phyloP scores from a whole-genome alignment of 2,888 invertebrate species.

The Serripes groenlandicus region DNA sequence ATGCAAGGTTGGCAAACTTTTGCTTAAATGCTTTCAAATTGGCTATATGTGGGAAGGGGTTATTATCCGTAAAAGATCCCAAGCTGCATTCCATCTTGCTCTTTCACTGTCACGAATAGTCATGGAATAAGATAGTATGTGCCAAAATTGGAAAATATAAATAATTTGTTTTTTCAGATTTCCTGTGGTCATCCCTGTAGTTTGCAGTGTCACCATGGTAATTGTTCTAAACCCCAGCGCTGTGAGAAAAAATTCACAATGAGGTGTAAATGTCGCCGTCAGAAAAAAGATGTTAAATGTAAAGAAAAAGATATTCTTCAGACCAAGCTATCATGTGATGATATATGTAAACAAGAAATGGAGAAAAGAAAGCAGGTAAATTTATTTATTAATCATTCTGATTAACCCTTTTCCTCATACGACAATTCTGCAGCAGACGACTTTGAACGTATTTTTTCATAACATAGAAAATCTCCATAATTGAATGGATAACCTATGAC shows the following conservation, averaged over 20 bases:
- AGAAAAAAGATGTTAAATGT: slow-evolving; percentile 92
- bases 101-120: too few relatives aligned
- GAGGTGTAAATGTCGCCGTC: slow-evolving; percentile 92
- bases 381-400: too few relatives aligned
- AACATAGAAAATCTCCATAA: too few relatives aligned
- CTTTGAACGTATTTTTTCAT: background rate
- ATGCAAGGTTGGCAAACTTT: too few relatives aligned
- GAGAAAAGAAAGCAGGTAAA: slow-evolving; percentile 79
- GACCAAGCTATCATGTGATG: slow-evolving; percentile 82
- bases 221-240: slow-evolving; percentile 87
- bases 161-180: slow-evolving; percentile 88
- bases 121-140: too few relatives aligned
- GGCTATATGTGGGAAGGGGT: too few relatives aligned
- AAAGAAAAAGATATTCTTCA: slow-evolving; percentile 71
- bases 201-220: slow-evolving; percentile 82
- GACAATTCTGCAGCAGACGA: background rate
- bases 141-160: too few relatives aligned
- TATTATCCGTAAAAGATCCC: too few relatives aligned
- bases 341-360: slow-evolving; percentile 78
- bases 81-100: too few relatives aligned
- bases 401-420: background rate
- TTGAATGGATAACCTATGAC: too few relatives aligned
- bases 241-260: slow-evolving; percentile 94
- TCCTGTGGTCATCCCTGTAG: slow-evolving; percentile 92
- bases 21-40: too few relatives aligned